Percentiles rank a stretch among this genome's conserved stretches.
Evolutionary conservation across 1,140 invertebrate genomes (phyloP).

Genomic region (Zaprionus camerounensis): DNA sequence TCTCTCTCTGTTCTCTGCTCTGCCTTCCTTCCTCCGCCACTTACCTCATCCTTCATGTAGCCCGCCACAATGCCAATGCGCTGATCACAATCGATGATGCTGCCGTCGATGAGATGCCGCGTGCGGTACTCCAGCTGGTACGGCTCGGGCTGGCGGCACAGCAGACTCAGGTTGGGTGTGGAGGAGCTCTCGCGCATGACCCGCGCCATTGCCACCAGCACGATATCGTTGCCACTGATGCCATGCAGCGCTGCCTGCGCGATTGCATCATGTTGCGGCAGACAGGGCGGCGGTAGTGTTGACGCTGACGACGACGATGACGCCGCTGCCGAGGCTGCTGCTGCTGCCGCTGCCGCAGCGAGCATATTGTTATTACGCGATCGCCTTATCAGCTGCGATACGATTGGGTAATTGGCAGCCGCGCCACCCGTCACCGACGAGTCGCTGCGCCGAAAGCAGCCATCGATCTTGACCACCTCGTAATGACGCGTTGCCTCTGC

Average conservation of each 20-base stretch:
- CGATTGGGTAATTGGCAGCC: slow-evolving; percentile 83
- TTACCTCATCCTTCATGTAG: slow-evolving; percentile 93
- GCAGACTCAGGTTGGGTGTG: slow-evolving; percentile 85
- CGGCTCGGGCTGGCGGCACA: slow-evolving; percentile 89
- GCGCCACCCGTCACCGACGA: slow-evolving; percentile 82
- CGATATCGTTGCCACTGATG: slow-evolving; percentile 86
- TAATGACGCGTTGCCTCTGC: slow-evolving; percentile 87
- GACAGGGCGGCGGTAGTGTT: slow-evolving; percentile 70
- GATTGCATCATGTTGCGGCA: slow-evolving; percentile 77
- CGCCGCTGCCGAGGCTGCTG: slow-evolving; percentile 77
- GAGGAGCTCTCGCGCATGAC: slow-evolving; percentile 84
- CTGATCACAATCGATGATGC: slow-evolving; percentile 94
- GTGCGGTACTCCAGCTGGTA: slow-evolving; percentile 93
- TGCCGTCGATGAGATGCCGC: slow-evolving; percentile 92
- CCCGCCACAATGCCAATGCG: slow-evolving; percentile 93
- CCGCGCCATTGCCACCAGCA: slow-evolving; percentile 89
- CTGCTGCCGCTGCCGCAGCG: slow-evolving; percentile 67
- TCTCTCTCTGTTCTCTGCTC: too few species aligned
- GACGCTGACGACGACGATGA: slow-evolving; percentile 64
- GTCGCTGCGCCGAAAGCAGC: slow-evolving; percentile 85
- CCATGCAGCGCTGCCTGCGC: slow-evolving; percentile 80
- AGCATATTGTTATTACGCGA: slow-evolving; percentile 80
- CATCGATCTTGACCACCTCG: slow-evolving; percentile 87
- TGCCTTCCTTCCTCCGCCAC: slow-evolving; percentile 67
- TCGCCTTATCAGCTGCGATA: slow-evolving; percentile 85